Evolutionary conservation across 2,113 vertebrate genomes (phyloP).

Genomic region (Dicrurus megarhynchus): DNA sequence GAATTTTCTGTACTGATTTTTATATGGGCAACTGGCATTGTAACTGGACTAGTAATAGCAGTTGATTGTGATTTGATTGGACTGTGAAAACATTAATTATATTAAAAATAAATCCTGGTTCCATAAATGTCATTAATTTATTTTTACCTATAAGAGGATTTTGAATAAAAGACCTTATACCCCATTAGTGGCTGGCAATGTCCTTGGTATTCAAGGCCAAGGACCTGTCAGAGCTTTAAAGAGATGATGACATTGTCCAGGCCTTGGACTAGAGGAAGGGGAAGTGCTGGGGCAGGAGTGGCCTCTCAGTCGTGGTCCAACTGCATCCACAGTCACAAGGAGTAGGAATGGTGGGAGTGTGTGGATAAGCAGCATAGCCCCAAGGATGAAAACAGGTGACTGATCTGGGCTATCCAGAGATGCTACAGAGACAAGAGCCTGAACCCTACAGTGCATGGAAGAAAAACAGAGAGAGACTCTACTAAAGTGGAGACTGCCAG

Average conservation of each 20-base stretch:
- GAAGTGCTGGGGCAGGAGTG: background rate
- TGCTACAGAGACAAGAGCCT: background rate
- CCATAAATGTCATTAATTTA: background rate
- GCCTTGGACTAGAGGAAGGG: background rate
- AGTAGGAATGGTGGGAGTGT: fast-evolving
- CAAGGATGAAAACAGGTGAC: background rate
- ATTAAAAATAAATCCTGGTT: background rate
- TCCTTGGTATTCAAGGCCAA: background rate
- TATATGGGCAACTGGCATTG: background rate
- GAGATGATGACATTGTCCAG: background rate
- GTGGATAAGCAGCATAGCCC: background rate
- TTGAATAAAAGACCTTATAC: background rate
- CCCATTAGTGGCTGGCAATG: background rate
- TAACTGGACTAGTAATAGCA: background rate
- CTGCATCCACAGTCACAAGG: background rate
- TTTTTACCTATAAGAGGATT: background rate
- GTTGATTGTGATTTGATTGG: background rate
- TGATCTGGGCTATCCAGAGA: background rate
- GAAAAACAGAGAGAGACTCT: background rate
- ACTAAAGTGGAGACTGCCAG: background rate
- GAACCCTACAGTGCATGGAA: background rate
- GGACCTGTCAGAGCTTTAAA: background rate
- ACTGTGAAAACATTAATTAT: background rate
- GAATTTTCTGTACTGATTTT: background rate
- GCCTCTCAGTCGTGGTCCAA: background rate